Base-by-base conservation (phyloP, 2,113 vertebrate species). In the Sturnira hondurensis region DNA sequence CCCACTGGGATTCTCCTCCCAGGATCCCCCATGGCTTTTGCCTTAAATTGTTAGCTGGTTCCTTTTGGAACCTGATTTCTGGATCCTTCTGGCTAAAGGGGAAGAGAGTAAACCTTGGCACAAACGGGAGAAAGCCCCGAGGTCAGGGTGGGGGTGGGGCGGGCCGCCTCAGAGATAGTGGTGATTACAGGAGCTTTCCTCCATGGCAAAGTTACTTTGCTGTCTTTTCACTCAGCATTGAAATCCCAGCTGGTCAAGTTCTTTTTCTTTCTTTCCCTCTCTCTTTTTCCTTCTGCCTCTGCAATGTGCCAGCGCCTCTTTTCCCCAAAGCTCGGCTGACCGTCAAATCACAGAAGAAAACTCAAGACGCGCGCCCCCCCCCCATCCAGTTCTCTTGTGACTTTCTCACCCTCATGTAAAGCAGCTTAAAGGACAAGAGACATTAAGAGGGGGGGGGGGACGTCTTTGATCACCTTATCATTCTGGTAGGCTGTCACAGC, bases 401-500 rank as follows among this genome's bases (percentile, higher is more conserved):
- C 16, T n/a, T 56, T 61, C 92, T 89, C 83, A 24, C 31, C 10
- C 33, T 14, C 41, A 19, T n/a, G 26, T 38, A 11, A 58, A 88
- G 77, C 36, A 24, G 36, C 41, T 26, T 58, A 7, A 33, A 9
- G 13, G 10, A n/a, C 33, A 22, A 26, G 41, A 2, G 17, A 93
- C 97, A 7, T 63, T 10, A 9, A 31, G 54, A 11, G 13, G 63
- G 14, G 56, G 56, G 1, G 8, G 4, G 52, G 56, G 89, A 94
- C 86, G 76, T 93, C 98, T 47, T 3, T 4, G 11, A 74, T 98
- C 98, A 99, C 99, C 99, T 99, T 99, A 98, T 99, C 99, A 84
- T 99, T 99, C 98, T 99, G 99, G 99, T 99, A 99, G 88, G 99
- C 99, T 77, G 99, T 99, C 97, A 99, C 99, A 5, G 99, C 99